Evolutionary conservation across 1,140 invertebrate genomes (phyloP), one percentile per base, ranked within the genome.

Genomic region (Acromyrmex charruanus): DNA sequence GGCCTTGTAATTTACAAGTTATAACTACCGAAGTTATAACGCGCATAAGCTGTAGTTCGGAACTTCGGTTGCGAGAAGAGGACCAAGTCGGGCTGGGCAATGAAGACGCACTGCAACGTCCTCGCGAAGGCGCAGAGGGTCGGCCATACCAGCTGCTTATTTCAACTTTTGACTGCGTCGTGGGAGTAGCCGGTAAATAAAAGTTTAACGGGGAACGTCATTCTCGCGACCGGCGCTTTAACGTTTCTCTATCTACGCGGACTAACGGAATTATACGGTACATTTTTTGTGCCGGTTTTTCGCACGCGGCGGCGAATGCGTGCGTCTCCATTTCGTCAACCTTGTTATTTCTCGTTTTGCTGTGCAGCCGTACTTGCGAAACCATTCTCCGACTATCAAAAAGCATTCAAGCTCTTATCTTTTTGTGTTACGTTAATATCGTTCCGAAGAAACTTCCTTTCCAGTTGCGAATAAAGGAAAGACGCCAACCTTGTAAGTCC

Each of bases 1-100:
- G 74, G 58, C 75, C 82, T 91, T 88, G 72, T 87, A 88, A 91
- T 91, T 90, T 90, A 68, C 90, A 90, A 91, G 90, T 91, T 91
- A 79, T 90, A 90, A 91, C 89, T 91, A 87, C 87, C 82, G 31
- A 90, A 91, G 89, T 91, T 90, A 51, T 79, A 81, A 90, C 66
- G 61, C 59, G 35, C 69, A 21, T 61, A 49, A 71, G 53, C 63
- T 84, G 77, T 80, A 91, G 82, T 80, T 90, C 35, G 82, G 51
- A 88, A 90, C 89, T 90, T 53, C 53, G 61, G 58, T 65, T 49
- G 44, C 44, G n/a, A 25, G 9, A 25, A 21, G 59, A 71, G 58
- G 75, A 21, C 65, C n/a, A 58, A n/a, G 18, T 51, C 49, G 3
- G 7, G 77, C 51, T 49, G 49, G 28, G 87, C 89, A 84, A 91